These are phyloP conservation scores for Anomalospiza imberbis DNA, from an alignment of 2,797 vertebrate genomes.

Conservation along the genomic window DNA sequence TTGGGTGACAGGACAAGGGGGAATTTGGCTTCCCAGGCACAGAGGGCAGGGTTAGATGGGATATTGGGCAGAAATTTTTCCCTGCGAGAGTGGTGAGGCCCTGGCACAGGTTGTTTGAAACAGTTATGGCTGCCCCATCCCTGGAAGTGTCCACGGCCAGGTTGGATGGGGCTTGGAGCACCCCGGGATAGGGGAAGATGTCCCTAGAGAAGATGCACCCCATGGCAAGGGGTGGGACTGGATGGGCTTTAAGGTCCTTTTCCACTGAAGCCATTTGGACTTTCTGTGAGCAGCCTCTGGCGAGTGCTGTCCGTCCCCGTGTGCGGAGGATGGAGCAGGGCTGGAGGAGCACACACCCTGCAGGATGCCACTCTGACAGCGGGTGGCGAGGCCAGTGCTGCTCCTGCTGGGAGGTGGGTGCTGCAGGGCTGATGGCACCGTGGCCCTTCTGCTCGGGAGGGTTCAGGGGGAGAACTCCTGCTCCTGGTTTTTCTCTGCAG, in stretches of 20 bases:
- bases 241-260: not conserved
- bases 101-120: not conserved
- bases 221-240: not conserved
- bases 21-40: not conserved
- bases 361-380: fast-evolving
- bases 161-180: fast-evolving
- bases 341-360: fast-evolving
- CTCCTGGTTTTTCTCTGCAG: not conserved
- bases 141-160: not conserved
- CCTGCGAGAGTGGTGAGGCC: not conserved
- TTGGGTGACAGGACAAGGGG: not conserved
- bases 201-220: not conserved
- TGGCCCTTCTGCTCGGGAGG: fast-evolving
- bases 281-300: not conserved
- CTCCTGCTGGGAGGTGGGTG: not conserved
- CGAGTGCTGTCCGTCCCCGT: fast-evolving
- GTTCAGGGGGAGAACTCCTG: not conserved
- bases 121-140: not conserved
- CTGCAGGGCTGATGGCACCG: fast-evolving
- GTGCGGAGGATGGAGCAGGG: fast-evolving
- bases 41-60: not conserved
- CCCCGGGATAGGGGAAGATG: fast-evolving
- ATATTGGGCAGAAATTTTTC: not conserved
- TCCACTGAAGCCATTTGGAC: not conserved
- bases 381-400: not conserved